A percentile compares a stretch with the other conserved stretches of the same genome.
These are phyloP conservation scores for Grammomys dolichurus DNA, from an alignment of 2,113 vertebrate species.

Conservation along the genomic window DNA sequence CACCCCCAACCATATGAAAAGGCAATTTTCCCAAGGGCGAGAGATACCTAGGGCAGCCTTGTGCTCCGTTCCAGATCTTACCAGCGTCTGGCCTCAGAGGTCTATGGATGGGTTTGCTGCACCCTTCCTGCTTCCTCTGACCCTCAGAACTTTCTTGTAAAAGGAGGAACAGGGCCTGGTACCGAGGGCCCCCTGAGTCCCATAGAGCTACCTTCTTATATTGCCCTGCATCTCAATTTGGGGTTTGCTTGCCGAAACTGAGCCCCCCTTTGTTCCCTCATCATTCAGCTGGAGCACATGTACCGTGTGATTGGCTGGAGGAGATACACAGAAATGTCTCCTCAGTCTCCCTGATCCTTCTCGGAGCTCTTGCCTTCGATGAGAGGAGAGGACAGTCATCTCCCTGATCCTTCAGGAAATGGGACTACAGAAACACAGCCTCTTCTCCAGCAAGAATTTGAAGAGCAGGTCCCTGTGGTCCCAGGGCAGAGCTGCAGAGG, in stretches of 20 bases:
- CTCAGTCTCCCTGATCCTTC: neutral
- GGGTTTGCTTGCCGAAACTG: neutral
- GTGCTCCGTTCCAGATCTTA: fast-evolving
- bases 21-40: conserved; percentile 77
- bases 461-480: neutral
- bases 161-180: neutral
- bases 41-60: conserved; percentile 56
- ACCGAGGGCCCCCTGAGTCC: neutral
- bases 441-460: neutral
- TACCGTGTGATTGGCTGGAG: neutral
- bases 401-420: neutral
- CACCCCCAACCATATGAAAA: conserved; percentile 78
- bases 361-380: neutral
- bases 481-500: neutral
- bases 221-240: neutral
- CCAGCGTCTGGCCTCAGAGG: neutral
- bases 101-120: fast-evolving
- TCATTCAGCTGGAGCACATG: neutral
- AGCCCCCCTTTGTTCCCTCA: neutral
- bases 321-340: neutral
- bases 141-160: neutral
- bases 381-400: neutral
- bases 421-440: neutral
- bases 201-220: neutral
- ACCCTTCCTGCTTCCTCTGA: neutral